Base-by-base conservation (phyloP, 2,888 invertebrate genomes). In the Ophion costatus region DNA sequence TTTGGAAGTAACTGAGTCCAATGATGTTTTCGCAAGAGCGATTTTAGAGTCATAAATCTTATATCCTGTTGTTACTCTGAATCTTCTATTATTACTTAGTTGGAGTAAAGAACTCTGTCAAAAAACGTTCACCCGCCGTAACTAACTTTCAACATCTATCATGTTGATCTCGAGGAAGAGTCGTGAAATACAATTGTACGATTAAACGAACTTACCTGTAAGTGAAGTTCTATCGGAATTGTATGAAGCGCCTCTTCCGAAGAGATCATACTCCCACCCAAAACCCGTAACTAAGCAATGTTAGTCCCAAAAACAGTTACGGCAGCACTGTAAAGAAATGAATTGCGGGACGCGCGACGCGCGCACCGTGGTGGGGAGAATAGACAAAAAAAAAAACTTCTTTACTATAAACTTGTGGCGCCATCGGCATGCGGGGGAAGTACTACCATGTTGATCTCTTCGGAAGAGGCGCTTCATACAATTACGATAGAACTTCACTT, bases 1-100 rank as follows among this genome's bases (percentile, higher is more conserved):
- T 29, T 61, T 57, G n/a, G 63, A 33, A n/a, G 20, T 67, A 74
- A 61, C n/a, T 11, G 74, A 64, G 45, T 29, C 73, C 14, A 67
- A 67, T 22, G 74, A 66, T 17, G 29, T 66, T 42, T 80, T 73
- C 56, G 80, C 74, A 24, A 73, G 70, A 74, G 56, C 67, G 56
- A 61, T 80, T 59, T 38, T 71, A 59, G 57, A 59, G 10, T 59
- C 59, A 59, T 59, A 59, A 59, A 59, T 59, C 59, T 59, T 59
- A 33, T 33, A 73, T 73, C 22, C 22, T 59, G 38, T 38, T 73
- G 4, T 29, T 29, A 0, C 20, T 59, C 59, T 38, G 20, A 73
- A 73, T 38, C 38, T 10, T 73, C 59, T 73, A 59, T 59, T 73
- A 73, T n/a, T 38, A 73, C 14, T 51, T 24, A 51, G 7, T 73